Percentiles rank a stretch among this genome's conserved stretches.
Conservation (phyloP, 2,113 vertebrate genomes). For the Thryonomys swinderianus region DNA sequence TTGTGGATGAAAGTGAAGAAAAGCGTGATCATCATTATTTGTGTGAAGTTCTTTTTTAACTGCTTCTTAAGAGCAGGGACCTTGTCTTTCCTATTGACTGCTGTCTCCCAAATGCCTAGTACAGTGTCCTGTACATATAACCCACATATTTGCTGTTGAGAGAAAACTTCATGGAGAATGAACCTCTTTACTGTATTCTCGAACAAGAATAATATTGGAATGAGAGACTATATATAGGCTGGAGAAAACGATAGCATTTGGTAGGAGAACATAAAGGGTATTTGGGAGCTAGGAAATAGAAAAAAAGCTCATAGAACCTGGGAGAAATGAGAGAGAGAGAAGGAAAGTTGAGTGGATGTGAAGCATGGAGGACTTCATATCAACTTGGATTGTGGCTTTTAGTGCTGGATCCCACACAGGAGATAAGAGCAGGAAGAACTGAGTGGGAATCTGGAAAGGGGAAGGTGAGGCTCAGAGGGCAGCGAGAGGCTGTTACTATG, state of each 20-base stretch:
- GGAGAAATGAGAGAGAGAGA: neutral
- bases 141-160: constrained; percentile 35
- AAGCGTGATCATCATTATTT: neutral
- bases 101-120: neutral
- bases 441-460: too few species aligned
- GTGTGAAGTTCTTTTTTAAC: neutral
- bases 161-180: constrained; percentile 49
- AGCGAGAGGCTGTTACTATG: neutral
- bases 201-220: neutral
- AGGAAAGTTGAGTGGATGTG: neutral
- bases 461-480: neutral
- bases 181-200: neutral
- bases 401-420: neutral
- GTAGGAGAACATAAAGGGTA: neutral
- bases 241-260: constrained; percentile 1
- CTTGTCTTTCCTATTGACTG: neutral
- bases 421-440: neutral
- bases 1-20: neutral
- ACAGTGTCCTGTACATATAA: neutral
- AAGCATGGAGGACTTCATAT: neutral
- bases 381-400: neutral
- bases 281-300: neutral
- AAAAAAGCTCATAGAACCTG: neutral
- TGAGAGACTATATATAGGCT: neutral
- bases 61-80: neutral